Conservation (phyloP, 1,140 invertebrate genomes). For the Anastrepha obliqua region DNA sequence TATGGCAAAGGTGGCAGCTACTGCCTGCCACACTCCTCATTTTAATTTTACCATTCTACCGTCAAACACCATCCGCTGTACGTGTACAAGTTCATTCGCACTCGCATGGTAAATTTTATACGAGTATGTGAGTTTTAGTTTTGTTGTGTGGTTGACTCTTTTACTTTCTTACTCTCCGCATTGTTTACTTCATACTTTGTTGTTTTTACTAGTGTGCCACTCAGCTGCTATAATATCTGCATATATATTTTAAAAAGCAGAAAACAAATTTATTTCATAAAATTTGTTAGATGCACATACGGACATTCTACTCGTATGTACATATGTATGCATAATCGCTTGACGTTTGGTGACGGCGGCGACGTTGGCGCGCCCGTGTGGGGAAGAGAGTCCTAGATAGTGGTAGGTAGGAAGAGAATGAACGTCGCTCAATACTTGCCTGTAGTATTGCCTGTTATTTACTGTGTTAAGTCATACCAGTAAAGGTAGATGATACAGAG, state of each 20-base stretch:
- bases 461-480: slow-evolving; percentile 10
- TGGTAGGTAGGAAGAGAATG: slow-evolving; percentile 10
- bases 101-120: slow-evolving; percentile 12
- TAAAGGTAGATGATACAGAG: neutral
- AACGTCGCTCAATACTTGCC: neutral
- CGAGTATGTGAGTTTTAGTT: neutral
- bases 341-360: neutral
- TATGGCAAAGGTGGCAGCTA: slow-evolving; percentile 33
- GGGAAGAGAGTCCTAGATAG: neutral
- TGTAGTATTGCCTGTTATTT: neutral
- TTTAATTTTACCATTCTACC: neutral
- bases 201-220: neutral
- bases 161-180: neutral
- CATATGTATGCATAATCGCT: neutral
- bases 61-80: neutral
- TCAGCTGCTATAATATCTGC: neutral
- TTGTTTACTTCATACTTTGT: neutral
- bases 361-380: slow-evolving; percentile 45
- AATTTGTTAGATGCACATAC: neutral
- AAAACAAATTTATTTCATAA: neutral
- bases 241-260: neutral
- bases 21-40: slow-evolving; percentile 8
- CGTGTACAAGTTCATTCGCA: slow-evolving; percentile 28
- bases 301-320: neutral
- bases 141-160: slow-evolving; percentile 23